A percentile compares a stretch with the other conserved stretches of the same genome.
Evolutionary conservation across 2,888 invertebrate species (phyloP).

Genomic region (Dicyrtomina minuta): DNA sequence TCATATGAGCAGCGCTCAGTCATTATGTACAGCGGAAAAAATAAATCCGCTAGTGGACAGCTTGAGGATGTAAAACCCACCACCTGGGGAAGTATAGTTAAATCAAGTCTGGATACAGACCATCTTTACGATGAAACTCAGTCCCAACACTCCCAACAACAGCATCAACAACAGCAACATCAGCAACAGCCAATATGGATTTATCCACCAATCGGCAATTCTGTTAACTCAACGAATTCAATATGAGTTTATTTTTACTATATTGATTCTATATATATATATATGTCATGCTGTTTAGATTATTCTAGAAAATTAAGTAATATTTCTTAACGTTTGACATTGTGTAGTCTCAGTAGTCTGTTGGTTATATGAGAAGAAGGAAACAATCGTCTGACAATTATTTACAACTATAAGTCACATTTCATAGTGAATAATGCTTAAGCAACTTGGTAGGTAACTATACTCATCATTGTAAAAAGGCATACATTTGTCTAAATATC

Average conservation of each 20-base stretch:
- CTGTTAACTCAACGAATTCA: conserved; percentile 27
- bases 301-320: too few relatives aligned
- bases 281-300: too few relatives aligned
- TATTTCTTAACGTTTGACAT: too few relatives aligned
- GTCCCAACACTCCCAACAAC: conserved; percentile 9
- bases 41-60: conserved; percentile 16
- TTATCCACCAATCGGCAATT: conserved; percentile 29
- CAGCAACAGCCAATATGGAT: conserved; percentile 31
- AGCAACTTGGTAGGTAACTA: too few relatives aligned
- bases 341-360: too few relatives aligned
- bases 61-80: conserved; percentile 31
- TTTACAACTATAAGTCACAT: too few relatives aligned
- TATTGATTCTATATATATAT: too few relatives aligned
- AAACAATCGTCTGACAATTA: too few relatives aligned
- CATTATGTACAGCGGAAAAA: conserved; percentile 35
- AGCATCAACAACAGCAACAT: background rate
- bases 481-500: too few relatives aligned
- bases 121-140: conserved; percentile 21
- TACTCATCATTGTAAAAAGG: too few relatives aligned
- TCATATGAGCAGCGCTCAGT: conserved; percentile 29
- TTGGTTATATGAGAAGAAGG: too few relatives aligned
- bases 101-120: conserved; percentile 26
- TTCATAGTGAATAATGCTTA: too few relatives aligned
- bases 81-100: conserved; percentile 26
- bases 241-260: conserved; percentile 9